A percentile compares a stretch with the other conserved stretches of the same genome.
These are phyloP conservation scores for Chromoteleia sp. DNA, from an alignment of 2,888 invertebrate species.

Conservation along the genomic window DNA sequence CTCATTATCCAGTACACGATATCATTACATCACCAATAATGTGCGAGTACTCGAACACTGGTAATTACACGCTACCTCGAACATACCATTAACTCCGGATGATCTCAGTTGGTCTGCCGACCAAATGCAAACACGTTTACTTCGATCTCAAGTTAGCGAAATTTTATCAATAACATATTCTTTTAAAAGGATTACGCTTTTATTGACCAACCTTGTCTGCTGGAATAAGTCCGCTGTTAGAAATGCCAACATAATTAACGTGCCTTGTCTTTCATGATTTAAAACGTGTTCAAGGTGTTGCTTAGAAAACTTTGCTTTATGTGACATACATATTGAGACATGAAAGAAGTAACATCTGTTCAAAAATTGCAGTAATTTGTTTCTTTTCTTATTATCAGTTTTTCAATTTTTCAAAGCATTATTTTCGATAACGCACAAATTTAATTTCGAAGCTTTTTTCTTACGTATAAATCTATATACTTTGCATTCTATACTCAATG, in stretches of 20 bases:
- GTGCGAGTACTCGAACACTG: background rate
- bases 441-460: too few species aligned
- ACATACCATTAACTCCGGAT: background rate
- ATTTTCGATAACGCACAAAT: too few species aligned
- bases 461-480: background rate
- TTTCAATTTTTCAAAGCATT: too few species aligned
- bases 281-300: constrained; percentile 24
- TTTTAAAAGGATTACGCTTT: constrained; percentile 22
- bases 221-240: background rate
- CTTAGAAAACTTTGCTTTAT: background rate
- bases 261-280: constrained; percentile 30
- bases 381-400: too few species aligned
- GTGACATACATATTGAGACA: background rate
- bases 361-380: too few species aligned
- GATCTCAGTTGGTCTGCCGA: background rate
- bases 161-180: constrained; percentile 3
- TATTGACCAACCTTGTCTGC: constrained; percentile 28
- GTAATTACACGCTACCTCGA: background rate
- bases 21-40: background rate
- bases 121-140: constrained; percentile 7
- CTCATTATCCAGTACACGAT: background rate
- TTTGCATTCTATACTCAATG: constrained; percentile 1
- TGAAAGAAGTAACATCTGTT: too few species aligned
- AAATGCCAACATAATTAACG: constrained; percentile 35
- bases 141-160: constrained; percentile 7